Evolutionary conservation across 2,797 vertebrate species (phyloP), one percentile per base, ranked within the genome.

Genomic region (Bradypodion pumilum): DNA sequence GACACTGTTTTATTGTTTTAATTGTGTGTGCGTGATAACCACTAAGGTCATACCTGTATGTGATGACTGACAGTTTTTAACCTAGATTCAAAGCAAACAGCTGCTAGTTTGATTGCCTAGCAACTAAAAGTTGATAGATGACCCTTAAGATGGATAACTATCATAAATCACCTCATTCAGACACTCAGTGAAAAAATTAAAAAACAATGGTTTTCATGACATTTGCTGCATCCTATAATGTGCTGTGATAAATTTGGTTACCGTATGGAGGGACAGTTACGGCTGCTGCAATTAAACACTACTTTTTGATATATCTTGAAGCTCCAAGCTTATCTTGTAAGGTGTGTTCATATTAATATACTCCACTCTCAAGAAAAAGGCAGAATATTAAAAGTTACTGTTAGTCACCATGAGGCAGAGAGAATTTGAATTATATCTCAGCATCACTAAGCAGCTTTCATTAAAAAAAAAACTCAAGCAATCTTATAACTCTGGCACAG

Each of bases 131-230:
- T 98, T 99, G 98, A 99, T 98, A 97, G 97, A 99, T 99, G 98
- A 98, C 98, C 98, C 98, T 96, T 97, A 98, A 98, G 98, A 99
- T 98, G 98, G 98, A 98, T 99, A 98, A 98, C 98, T 97, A 97
- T 97, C 97, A 99, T 99, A 98, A 98, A 99, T 99, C 98, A 99
- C 97, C 96, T 97, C 96, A 96, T 97, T 98, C 97, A 97, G 96
- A 97, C 94, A 96, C 96, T 95, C 94, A 91, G 88, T 92, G 96
- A 97, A 97, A 94, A 95, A 95, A 95, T 92, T 96, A 88, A 95
- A 96, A 96, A 96, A 97, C 96, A 97, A 97, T 96, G 95, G 94
- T 96, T 95, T 97, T 97, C 95, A 91, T 96, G 95, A 95, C 95
- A 96, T 97, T 97, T 96, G 95, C 96, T 95, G 96, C 95, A 94